Evolutionary conservation across 2,888 invertebrate genomes (phyloP), one percentile per base, ranked within the genome.

Genomic region (Nemoura dubitans): DNA sequence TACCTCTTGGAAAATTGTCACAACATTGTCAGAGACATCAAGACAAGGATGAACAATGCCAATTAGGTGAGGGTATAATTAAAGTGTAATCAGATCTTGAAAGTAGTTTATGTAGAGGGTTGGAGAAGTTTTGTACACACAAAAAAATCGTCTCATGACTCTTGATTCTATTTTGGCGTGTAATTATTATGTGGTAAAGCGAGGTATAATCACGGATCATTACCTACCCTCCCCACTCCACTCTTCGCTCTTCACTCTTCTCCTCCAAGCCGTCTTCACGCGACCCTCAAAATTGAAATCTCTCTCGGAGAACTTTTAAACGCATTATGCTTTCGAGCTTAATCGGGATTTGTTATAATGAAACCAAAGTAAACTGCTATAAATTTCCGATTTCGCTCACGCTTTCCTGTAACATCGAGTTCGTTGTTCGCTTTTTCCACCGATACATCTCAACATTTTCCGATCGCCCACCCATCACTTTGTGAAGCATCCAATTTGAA

Each of bases 91-190:
- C 29, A 78, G 78, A 28, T 78, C 78, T 82, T 16, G 29, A 29
- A 82, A 82, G 29, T 82, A 82, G n/a, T 82, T 82, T 82, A n/a
- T 30, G n/a, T 29, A 82, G 29, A 30, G 82, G 36, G 29, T 29
- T 82, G 29, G 10, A 59, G 59, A 59, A 59, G 6, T 59, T 59
- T 59, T 10, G 2, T 21, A 59, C 59, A 21, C 21, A 10, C 5
- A 36, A 59, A 59, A 59, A 59, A 59, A 21, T 59, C 21, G 59
- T 59, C 59, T 59, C 59, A 21, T 59, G 29, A 28, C 26, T 82
- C 21, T 36, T 29, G 29, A 82, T 29, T 82, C 36, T 82, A 10
- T 29, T 82, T 82, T 30, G 78, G 28, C 26, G 78, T 78, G 78
- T 78, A 78, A 78, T 25, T 78, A 78, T 78, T 78, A 26, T 78